A percentile compares a stretch with the other conserved stretches of the same genome.
Conservation (phyloP, 2,797 vertebrate species). For the Bovichtus variegatus region DNA sequence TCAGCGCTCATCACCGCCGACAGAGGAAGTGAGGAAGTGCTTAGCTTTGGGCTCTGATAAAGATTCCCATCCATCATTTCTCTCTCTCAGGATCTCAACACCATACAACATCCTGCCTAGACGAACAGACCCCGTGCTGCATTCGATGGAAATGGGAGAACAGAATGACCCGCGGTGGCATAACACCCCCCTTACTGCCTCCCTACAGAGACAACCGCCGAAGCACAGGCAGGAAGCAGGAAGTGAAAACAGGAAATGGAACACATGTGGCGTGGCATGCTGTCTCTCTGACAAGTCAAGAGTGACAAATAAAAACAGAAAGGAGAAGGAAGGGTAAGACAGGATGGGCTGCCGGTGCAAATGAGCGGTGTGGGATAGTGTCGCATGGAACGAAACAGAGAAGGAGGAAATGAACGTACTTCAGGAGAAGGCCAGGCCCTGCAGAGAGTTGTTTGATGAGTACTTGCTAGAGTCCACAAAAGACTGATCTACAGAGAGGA, state of each 20-base stretch:
- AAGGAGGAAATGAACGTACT: conserved; percentile 87
- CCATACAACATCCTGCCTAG: conserved; percentile 79
- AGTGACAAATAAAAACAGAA: conserved; percentile 76
- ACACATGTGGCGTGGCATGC: conserved; percentile 79
- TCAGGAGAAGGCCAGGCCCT: conserved; percentile 98
- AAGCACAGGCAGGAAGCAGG: conserved; percentile 80
- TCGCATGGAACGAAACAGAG: conserved; percentile 42
- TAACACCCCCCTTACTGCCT: conserved; percentile 23
- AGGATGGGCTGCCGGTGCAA: conserved; percentile 80
- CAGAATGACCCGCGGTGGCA: conserved; percentile 64
- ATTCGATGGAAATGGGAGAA: conserved; percentile 69
- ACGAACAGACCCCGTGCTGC: conserved; percentile 48
- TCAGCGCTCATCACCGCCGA: conserved; percentile 82
- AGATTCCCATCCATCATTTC: conserved; percentile 84
- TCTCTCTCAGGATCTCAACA: conserved; percentile 77
- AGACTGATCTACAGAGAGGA: conserved; percentile 92
- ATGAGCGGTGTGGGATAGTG: conserved; percentile 80
- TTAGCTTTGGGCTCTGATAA: conserved; percentile 83
- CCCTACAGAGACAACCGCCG: conserved; percentile 44
- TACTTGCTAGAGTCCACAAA: conserved; percentile 99
- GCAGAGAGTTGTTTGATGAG: conserved; percentile 95
- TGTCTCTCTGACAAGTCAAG: conserved; percentile 67
- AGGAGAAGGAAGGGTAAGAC: conserved; percentile 69
- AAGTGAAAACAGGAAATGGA: conserved; percentile 86
- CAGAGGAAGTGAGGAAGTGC: conserved; percentile 85